phyloP scores from a whole-genome alignment of 2,888 invertebrate genomes.

The Mantis religiosa region DNA sequence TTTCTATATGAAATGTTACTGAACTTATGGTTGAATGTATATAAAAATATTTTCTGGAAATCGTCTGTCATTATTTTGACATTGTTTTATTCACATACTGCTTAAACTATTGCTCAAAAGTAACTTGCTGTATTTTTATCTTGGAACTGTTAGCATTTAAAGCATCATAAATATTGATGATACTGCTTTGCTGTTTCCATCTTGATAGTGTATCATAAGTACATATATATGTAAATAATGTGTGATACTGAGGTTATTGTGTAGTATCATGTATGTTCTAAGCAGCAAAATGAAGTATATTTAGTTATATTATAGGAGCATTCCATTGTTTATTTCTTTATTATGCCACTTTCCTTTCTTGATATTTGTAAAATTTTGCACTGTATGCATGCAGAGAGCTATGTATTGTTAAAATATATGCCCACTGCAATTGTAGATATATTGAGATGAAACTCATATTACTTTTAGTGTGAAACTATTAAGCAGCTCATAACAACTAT shows the following conservation, averaged over 20 bases:
- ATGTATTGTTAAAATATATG: too few relatives aligned
- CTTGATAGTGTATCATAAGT: not conserved
- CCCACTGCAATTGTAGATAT: too few relatives aligned
- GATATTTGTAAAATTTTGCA: too few relatives aligned
- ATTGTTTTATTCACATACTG: not conserved
- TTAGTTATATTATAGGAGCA: not conserved
- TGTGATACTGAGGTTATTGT: not conserved
- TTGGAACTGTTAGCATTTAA: not conserved
- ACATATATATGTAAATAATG: not conserved
- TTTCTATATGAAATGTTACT: slow-evolving; percentile 12
- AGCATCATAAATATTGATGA: not conserved
- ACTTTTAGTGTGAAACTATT: too few relatives aligned
- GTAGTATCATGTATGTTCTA: not conserved
- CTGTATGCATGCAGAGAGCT: too few relatives aligned
- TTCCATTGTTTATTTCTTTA: not conserved
- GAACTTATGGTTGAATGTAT: not conserved
- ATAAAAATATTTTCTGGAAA: slow-evolving; percentile 3
- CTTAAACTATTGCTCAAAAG: not conserved
- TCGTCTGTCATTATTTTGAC: not conserved
- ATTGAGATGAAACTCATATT: too few relatives aligned
- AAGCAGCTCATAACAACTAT: too few relatives aligned
- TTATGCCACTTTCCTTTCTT: not conserved
- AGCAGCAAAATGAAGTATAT: not conserved
- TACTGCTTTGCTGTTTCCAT: not conserved
- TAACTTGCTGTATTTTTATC: not conserved